Conservation (phyloP, 2,888 invertebrate species). For the Chorisops tibialis region DNA sequence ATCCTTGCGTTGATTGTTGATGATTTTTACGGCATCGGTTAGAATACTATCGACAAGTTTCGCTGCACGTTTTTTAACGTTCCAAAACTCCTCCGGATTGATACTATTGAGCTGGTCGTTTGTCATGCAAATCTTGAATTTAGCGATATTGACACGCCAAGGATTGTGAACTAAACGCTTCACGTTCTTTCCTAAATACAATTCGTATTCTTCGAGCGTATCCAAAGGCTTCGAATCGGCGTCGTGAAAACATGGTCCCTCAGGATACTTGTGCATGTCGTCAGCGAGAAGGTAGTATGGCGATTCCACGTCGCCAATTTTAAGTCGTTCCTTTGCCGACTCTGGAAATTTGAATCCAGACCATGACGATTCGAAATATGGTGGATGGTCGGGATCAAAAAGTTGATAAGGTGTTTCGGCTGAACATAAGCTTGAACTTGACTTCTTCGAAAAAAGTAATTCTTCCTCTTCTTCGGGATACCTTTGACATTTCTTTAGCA, state of each 20-base stretch:
- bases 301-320: not conserved
- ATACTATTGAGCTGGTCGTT: conserved; percentile 27
- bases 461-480: too few species aligned
- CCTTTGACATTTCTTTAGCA: too few species aligned
- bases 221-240: not conserved
- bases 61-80: conserved; percentile 5
- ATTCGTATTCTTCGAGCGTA: not conserved
- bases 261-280: not conserved
- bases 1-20: not conserved
- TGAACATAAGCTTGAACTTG: too few species aligned
- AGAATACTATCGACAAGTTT: conserved; percentile 5
- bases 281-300: not conserved
- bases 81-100: conserved; percentile 5
- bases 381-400: too few species aligned
- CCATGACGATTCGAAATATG: too few species aligned
- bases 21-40: not conserved
- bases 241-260: not conserved
- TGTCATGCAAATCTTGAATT: conserved; percentile 24
- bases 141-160: not conserved
- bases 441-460: too few species aligned
- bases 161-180: not conserved
- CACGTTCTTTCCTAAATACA: not conserved
- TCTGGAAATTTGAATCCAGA: too few species aligned
- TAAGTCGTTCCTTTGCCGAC: not conserved
- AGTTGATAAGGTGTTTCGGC: too few species aligned